Evolutionary conservation across 2,113 vertebrate species (phyloP).

Genomic region (Shinisaurus crocodilurus): DNA sequence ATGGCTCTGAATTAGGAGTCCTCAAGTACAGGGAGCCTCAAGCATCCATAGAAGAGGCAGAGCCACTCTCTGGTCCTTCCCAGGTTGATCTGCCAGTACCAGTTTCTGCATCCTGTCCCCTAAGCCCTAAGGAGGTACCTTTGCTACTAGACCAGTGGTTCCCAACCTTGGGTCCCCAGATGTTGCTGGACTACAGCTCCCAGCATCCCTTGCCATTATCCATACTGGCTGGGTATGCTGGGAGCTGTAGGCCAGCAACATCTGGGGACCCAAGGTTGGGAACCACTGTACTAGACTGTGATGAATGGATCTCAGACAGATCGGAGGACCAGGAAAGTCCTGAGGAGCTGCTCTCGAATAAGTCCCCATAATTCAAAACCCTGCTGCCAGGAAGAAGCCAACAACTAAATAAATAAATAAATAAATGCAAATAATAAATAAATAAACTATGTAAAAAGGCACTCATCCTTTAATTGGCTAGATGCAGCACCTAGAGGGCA

Average conservation of each 20-base stretch:
- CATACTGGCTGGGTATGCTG: no score
- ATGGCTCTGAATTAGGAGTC: not conserved
- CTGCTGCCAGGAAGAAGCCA: not conserved
- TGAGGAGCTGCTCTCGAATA: not conserved
- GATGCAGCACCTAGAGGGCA: not conserved
- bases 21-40: not conserved
- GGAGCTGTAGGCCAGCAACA: no score
- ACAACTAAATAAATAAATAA: no score
- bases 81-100: not conserved
- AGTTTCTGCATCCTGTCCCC: not conserved
- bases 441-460: no score
- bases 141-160: not conserved
- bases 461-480: not conserved
- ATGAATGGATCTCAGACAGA: not conserved
- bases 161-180: no score
- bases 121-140: not conserved
- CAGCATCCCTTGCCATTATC: no score
- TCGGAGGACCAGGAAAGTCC: not conserved
- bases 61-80: not conserved
- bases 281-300: no score
- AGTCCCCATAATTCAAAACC: not conserved
- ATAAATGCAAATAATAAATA: no score
- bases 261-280: no score
- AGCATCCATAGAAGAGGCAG: not conserved
- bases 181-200: no score